Evolutionary conservation across 2,888 invertebrate genomes (phyloP).

Genomic region (Diplazon laetatorius): DNA sequence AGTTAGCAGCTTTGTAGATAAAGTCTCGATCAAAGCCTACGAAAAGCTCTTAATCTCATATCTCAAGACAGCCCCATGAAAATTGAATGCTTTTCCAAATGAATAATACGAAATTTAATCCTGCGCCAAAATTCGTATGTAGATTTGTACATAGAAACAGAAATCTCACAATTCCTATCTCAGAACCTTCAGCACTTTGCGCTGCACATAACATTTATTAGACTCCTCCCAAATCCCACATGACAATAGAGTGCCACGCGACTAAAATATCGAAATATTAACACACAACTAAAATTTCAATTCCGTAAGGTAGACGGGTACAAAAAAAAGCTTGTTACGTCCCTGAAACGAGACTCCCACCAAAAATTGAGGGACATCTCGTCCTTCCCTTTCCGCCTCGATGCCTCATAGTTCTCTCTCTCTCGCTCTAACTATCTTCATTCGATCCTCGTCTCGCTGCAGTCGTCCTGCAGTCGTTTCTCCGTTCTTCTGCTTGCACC

Average conservation of each 20-base stretch:
- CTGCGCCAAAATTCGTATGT: too few species aligned
- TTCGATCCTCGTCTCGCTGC: conserved; percentile 40
- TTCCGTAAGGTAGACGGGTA: conserved; percentile 1
- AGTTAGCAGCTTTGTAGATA: conserved; percentile 1
- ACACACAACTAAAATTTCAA: too few species aligned
- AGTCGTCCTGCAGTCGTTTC: conserved; percentile 48
- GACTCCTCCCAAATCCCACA: too few species aligned
- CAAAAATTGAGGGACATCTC: conserved; percentile 55
- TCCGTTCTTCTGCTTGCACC: conserved; percentile 14
- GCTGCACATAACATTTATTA: too few species aligned
- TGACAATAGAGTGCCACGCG: too few species aligned
- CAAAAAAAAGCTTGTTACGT: conserved; percentile 42
- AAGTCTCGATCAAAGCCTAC: conserved; percentile 2
- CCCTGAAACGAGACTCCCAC: conserved; percentile 52
- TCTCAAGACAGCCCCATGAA: not conserved
- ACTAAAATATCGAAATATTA: too few species aligned
- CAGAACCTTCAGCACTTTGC: too few species aligned
- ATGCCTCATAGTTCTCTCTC: conserved; percentile 27
- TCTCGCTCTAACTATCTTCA: not conserved
- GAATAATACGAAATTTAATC: too few species aligned
- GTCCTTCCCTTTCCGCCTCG: conserved; percentile 37
- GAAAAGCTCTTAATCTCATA: not conserved
- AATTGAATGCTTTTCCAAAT: too few species aligned
- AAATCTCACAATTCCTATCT: too few species aligned
- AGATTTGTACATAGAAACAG: too few species aligned